Evolutionary conservation across 2,888 invertebrate species (phyloP).

Genomic region (Geotrupes spiniger): DNA sequence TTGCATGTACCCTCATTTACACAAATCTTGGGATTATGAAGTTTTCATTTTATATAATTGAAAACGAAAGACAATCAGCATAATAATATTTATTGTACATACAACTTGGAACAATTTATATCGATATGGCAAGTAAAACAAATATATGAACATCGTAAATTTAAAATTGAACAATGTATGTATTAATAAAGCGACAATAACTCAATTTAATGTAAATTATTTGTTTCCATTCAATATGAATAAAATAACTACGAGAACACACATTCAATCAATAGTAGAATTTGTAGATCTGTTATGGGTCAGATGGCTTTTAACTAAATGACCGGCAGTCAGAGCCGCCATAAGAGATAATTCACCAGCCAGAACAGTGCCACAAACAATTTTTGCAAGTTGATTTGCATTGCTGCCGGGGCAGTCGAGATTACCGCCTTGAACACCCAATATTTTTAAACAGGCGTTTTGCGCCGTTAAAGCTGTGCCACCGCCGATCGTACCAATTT

Average conservation of each 20-base stretch:
- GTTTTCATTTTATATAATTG: too few relatives aligned
- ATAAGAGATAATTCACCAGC: conserved; percentile 96
- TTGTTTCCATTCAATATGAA: not conserved
- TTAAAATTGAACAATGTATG: too few relatives aligned
- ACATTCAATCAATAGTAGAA: conserved; percentile 5
- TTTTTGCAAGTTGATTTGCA: conserved; percentile 80
- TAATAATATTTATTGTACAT: too few relatives aligned
- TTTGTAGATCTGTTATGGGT: conserved; percentile 67
- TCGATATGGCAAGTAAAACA: too few relatives aligned
- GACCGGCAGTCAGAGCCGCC: conserved; percentile 93
- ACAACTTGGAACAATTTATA: too few relatives aligned
- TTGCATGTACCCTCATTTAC: too few relatives aligned
- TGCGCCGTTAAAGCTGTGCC: conserved; percentile 93
- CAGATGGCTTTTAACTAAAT: conserved; percentile 94
- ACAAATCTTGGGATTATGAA: too few relatives aligned
- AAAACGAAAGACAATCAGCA: too few relatives aligned
- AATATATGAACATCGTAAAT: too few relatives aligned
- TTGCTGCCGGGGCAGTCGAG: conserved; percentile 77
- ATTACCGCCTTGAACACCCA: conserved; percentile 79
- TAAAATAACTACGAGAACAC: not conserved
- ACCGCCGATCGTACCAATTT: conserved; percentile 88
- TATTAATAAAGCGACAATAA: too few relatives aligned
- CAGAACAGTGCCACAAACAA: conserved; percentile 92
- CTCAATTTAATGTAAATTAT: too few relatives aligned
- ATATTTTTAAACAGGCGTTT: conserved; percentile 83